Evolutionary conservation across 2,113 vertebrate species (phyloP), one percentile per base, ranked within the genome.

Genomic region (Toxotes jaculatrix): DNA sequence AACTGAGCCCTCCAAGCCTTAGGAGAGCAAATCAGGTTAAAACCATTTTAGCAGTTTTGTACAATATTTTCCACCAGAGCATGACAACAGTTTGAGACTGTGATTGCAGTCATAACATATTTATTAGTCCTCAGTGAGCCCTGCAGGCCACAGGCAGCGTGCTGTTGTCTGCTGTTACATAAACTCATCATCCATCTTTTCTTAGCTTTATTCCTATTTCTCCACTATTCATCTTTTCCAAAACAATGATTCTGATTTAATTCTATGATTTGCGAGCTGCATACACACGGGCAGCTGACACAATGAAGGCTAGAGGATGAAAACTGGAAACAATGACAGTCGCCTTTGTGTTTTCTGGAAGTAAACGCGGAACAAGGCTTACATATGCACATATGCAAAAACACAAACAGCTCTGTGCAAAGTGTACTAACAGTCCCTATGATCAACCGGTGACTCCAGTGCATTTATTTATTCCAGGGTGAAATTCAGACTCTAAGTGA

Each of bases 311-410:
- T 34, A 4, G 12, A 4, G 16, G 6, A 49, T 34, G 51, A 71
- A 38, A 62, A 51, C 1, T 9, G n/a, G 9, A 19, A 43, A 67
- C 40, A 8, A 5, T 0, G 42, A 16, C 0, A 43, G 21, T 21
- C 36, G 21, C 79, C 75, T 85, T 89, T 87, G 90, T 83, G 80
- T 67, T 79, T 77, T 49, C 55, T 36, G 9, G 8, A 72, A 57
- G 67, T 23, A 11, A 71, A 74, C 32, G 23, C 51, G 77, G 45
- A 82, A 49, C 77, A 55, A 76, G 12, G 32, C 68, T 65, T 47
- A 12, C 40, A 21, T 27, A 27, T 27, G 49, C 13, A 14, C 14
- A 31, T 43, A 36, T 23, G n/a, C 55, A 74, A 55, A 27, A 66
- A 63, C 67, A 72, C 36, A 78, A n/a, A 17, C 31, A 55, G 19